Conservation (phyloP, 2,113 vertebrate genomes). For the Polypterus bichir region DNA sequence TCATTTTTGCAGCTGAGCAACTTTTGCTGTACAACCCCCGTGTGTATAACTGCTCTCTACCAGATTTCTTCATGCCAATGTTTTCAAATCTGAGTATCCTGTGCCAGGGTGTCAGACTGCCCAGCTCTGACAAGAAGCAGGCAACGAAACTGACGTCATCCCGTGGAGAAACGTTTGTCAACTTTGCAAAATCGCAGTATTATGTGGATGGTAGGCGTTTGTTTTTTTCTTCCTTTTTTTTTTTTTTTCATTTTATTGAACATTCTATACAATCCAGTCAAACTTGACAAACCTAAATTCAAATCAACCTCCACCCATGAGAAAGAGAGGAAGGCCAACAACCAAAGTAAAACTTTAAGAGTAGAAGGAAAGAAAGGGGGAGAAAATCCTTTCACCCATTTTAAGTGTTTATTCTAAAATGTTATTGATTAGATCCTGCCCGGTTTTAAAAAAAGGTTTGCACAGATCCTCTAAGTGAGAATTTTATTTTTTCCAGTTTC, state of each 20-base stretch:
- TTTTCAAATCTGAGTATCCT: conserved; percentile 54
- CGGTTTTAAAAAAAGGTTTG: no score
- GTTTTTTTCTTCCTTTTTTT: conserved; percentile 15
- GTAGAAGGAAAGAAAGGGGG: no score
- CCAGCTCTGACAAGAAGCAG: conserved; percentile 24
- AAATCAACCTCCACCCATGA: no score
- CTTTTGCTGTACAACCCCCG: conserved; percentile 63
- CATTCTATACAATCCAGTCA: no score
- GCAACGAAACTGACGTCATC: conserved; percentile 52
- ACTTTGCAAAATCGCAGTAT: conserved; percentile 67
- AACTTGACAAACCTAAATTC: no score
- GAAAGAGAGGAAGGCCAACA: no score
- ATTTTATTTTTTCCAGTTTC: no score
- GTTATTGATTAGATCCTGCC: no score
- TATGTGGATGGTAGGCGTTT: conserved; percentile 66
- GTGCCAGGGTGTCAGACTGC: conserved; percentile 41
- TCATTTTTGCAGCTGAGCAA: conserved; percentile 54
- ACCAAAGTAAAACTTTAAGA: no score
- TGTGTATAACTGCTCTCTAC: conserved; percentile 74
- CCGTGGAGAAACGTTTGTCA: conserved; percentile 59
- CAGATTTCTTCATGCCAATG: conserved; percentile 44
- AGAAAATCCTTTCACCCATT: no score
- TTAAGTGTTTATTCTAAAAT: no score
- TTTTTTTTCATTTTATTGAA: conserved; percentile 15
- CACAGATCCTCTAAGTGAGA: no score